phyloP scores from a whole-genome alignment of 2,888 invertebrate genomes.

The Eupeodes latifasciatus region DNA sequence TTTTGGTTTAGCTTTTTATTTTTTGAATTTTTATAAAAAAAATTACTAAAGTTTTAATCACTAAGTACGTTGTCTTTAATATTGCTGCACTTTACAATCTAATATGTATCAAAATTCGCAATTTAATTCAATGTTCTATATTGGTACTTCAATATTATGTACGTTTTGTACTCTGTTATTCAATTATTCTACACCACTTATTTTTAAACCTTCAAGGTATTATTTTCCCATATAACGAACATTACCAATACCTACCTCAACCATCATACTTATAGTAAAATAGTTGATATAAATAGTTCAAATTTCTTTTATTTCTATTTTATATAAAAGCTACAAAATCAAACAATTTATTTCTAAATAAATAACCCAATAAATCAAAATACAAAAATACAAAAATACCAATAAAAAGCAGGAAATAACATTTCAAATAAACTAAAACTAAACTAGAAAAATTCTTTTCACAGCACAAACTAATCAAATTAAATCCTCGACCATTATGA shows the following conservation, averaged over 20 bases:
- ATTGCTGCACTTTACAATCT: too few species aligned
- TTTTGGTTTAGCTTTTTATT: too few species aligned
- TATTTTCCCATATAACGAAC: neutral
- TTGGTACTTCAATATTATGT: too few species aligned
- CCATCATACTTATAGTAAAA: too few species aligned
- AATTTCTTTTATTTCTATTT: neutral
- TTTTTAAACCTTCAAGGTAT: neutral
- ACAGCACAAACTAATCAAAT: constrained; percentile 45
- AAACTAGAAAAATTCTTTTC: constrained; percentile 16
- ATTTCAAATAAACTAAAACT: constrained; percentile 17
- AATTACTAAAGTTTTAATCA: too few species aligned
- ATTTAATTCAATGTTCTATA: too few species aligned
- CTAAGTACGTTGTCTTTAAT: too few species aligned
- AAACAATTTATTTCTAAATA: constrained; percentile 21
- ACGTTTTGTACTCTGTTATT: neutral
- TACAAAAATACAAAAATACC: neutral
- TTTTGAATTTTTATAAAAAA: too few species aligned
- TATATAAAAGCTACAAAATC: constrained; percentile 10
- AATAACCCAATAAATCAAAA: constrained; percentile 18
- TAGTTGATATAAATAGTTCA: neutral
- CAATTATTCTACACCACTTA: neutral
- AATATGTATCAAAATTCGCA: too few species aligned
- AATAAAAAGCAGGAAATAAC: constrained; percentile 19
- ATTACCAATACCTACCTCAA: neutral
- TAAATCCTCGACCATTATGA: constrained; percentile 42